Evolutionary conservation across 2,797 vertebrate species (phyloP).

Genomic region (Catamblyrhynchus diadema): DNA sequence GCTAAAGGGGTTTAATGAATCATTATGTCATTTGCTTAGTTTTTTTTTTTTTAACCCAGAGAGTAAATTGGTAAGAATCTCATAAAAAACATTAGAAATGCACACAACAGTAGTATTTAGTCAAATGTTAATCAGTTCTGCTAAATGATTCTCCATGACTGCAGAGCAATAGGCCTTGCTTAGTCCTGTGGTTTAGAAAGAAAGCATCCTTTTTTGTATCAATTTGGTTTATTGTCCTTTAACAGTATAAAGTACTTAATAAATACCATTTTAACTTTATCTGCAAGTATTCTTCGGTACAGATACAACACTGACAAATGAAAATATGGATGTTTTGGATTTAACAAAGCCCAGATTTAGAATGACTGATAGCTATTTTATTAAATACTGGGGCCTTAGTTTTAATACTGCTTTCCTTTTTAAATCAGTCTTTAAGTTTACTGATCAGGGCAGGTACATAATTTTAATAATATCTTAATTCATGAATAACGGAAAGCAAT

Average conservation of each 20-base stretch:
- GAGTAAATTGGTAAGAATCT: neutral
- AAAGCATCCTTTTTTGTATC: neutral
- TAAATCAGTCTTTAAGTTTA: neutral
- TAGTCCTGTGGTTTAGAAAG: neutral
- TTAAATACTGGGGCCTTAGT: neutral
- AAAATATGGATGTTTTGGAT: neutral
- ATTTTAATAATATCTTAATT: neutral
- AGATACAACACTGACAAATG: neutral
- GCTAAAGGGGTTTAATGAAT: slow-evolving; percentile 62
- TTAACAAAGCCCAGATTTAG: neutral
- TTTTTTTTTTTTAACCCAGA: neutral
- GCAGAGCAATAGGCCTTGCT: neutral
- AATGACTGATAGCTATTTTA: neutral
- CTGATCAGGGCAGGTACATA: neutral
- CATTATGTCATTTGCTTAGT: slow-evolving; percentile 43
- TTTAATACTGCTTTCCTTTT: neutral
- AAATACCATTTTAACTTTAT: neutral
- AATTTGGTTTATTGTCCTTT: neutral
- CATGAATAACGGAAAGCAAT: neutral
- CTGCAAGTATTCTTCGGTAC: neutral
- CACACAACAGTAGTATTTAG: neutral
- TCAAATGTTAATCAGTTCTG: neutral
- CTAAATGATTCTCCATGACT: neutral
- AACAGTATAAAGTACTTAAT: neutral
- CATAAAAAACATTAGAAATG: neutral